Percentiles rank a stretch among this genome's conserved stretches.
These are phyloP conservation scores for Microplitis mediator DNA, from an alignment of 1,140 invertebrate species.

Conservation along the genomic window DNA sequence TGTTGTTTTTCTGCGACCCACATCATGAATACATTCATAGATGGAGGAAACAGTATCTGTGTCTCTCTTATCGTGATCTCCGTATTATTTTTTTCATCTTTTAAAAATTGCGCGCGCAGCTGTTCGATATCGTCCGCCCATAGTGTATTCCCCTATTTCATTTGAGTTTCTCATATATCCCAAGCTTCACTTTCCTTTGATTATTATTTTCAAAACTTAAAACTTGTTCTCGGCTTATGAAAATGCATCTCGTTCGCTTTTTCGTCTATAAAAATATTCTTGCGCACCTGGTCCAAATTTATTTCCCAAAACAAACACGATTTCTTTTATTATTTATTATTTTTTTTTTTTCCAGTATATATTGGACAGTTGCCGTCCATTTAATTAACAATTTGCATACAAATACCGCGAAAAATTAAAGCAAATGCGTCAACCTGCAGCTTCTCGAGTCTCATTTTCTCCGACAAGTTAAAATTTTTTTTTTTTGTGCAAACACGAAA, in stretches of 20 bases:
- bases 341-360: too few species aligned
- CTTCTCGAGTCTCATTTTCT: neutral
- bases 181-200: constrained; percentile 1
- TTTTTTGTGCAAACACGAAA: neutral
- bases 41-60: neutral
- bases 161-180: constrained; percentile 22
- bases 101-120: constrained; percentile 54
- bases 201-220: neutral
- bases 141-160: constrained; percentile 28
- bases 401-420: too few species aligned
- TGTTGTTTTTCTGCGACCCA: too few species aligned
- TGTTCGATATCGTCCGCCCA: constrained; percentile 53
- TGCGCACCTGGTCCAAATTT: neutral
- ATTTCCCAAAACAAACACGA: neutral
- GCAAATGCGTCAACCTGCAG: too few species aligned
- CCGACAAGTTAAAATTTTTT: neutral
- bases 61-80: neutral
- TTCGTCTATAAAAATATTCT: constrained; percentile 9
- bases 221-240: constrained; percentile 14
- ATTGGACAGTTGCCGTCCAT: too few species aligned
- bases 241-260: constrained; percentile 39
- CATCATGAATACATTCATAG: neutral
- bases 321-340: too few species aligned
- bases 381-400: too few species aligned
- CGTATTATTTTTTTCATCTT: constrained; percentile 10